These are phyloP conservation scores for Brotula barbata DNA, from an alignment of 2,797 vertebrate genomes.

Conservation along the genomic window DNA sequence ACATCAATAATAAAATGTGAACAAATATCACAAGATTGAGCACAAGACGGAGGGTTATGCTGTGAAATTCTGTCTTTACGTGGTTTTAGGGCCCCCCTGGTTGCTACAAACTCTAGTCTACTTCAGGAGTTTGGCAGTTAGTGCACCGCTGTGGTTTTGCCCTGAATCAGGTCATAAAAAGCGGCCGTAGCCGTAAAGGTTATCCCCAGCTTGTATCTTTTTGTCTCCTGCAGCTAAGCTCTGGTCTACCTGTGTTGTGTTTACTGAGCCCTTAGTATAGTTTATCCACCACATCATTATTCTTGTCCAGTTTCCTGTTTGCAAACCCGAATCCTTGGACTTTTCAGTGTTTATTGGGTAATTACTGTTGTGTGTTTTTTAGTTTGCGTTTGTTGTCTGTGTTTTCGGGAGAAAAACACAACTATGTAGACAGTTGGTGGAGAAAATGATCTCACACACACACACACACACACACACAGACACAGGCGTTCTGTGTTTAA, in stretches of 20 bases:
- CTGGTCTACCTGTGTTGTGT: conserved; percentile 40
- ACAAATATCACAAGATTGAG: too few relatives aligned
- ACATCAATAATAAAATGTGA: too few relatives aligned
- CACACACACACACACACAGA: not conserved
- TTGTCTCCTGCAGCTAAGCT: conserved; percentile 33
- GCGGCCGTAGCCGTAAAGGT: conserved; percentile 32
- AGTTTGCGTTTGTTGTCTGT: too few relatives aligned
- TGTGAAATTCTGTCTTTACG: conserved; percentile 14
- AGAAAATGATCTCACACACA: not conserved
- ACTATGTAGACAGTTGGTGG: not conserved
- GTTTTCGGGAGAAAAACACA: too few relatives aligned
- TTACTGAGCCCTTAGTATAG: conserved; percentile 43
- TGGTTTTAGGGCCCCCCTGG: conserved; percentile 26
- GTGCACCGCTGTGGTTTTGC: conserved; percentile 34
- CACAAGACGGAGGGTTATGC: not conserved
- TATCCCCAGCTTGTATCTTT: conserved; percentile 26
- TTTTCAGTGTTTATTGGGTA: conserved; percentile 13
- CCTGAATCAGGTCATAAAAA: conserved; percentile 46
- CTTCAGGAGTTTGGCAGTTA: conserved; percentile 31
- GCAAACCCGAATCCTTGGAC: conserved; percentile 7
- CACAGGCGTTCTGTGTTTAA: conserved; percentile 14
- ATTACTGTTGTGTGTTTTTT: conserved; percentile 10
- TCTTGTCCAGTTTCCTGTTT: conserved; percentile 2
- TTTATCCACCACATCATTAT: conserved; percentile 25
- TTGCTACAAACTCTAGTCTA: conserved; percentile 16